phyloP scores from a whole-genome alignment of 2,113 vertebrate species.

The Leucosticte australis region DNA sequence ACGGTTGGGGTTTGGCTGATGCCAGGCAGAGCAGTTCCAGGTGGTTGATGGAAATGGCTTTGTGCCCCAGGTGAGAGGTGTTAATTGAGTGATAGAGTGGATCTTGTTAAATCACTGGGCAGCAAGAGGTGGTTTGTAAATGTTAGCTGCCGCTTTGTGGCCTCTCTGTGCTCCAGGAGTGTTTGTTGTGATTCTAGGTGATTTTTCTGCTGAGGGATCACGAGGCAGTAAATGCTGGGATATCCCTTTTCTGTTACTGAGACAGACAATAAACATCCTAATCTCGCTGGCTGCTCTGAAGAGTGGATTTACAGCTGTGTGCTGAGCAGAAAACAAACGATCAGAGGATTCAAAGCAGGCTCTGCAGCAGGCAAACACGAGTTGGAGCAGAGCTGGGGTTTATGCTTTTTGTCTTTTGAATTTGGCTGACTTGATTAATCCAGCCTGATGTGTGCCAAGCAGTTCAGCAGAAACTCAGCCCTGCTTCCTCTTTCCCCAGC shows the following conservation, averaged over 20 bases:
- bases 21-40: background rate
- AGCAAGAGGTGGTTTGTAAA: background rate
- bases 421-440: constrained; percentile 67
- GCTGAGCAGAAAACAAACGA: constrained; percentile 44
- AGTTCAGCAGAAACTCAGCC: constrained; percentile 50
- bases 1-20: background rate
- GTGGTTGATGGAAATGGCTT: background rate
- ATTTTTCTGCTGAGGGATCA: background rate
- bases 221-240: background rate
- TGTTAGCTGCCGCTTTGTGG: background rate
- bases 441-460: constrained; percentile 26
- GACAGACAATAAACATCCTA: constrained; percentile 34
- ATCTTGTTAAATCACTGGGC: background rate
- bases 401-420: constrained; percentile 2
- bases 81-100: background rate
- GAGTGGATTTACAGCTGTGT: constrained; percentile 54
- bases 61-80: background rate
- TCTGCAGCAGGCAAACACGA: constrained; percentile 35
- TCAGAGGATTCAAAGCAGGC: background rate
- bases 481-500: background rate
- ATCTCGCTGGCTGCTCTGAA: constrained; percentile 22
- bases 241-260: background rate
- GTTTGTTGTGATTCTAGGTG: background rate
- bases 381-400: constrained; percentile 49
- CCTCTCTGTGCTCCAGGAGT: background rate